Evolutionary conservation across 2,797 vertebrate genomes (phyloP), one percentile per base, ranked within the genome.

Genomic region (Salmo trutta): DNA sequence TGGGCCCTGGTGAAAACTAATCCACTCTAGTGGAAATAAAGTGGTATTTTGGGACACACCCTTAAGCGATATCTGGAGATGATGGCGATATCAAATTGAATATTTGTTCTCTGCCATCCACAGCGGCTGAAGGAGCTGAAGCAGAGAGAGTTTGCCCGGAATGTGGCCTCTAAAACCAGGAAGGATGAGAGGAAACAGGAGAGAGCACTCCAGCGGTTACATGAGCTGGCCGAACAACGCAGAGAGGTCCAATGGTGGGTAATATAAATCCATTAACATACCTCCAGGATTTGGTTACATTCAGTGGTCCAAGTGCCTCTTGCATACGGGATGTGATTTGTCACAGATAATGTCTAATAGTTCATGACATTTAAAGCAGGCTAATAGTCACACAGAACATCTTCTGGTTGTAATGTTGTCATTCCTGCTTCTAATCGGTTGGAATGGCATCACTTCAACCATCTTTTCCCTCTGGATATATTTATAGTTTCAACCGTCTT

Each of bases 151-250:
- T 99, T 98, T 91, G 97, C 97, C 90, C 94, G 98, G 77, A 99
- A 99, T 14, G 97, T 99, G 89, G 95, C 98, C 85, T 99, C 98
- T 27, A 99, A 98, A 91, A 98, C 97, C 67, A 98, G 97, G 97
- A 99, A 99, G 93, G 97, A 99, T 93, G 97, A 98, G 82, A 96
- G 96, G 90, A 99, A 99, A 88, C 97, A 99, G 91, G 97, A 99
- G 91, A 97, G 97, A 88, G 97, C 96, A 78, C 94, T 99, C 81
- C 96, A 96, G 82, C 93, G 97, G 27, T 95, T 99, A 62, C 97
- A 99, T 84, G 95, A 96, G 90, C 95, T 99, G 10, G 98, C 98
- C 77, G 96, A 98, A 83, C 89, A 97, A 82, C 95, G 96, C 78
- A 97, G 97, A 87, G 96, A 96, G 81, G 92, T 93, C 68, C 95